These are phyloP conservation scores for Percina caprodes DNA, from an alignment of 2,113 vertebrate genomes.

Conservation along the genomic window DNA sequence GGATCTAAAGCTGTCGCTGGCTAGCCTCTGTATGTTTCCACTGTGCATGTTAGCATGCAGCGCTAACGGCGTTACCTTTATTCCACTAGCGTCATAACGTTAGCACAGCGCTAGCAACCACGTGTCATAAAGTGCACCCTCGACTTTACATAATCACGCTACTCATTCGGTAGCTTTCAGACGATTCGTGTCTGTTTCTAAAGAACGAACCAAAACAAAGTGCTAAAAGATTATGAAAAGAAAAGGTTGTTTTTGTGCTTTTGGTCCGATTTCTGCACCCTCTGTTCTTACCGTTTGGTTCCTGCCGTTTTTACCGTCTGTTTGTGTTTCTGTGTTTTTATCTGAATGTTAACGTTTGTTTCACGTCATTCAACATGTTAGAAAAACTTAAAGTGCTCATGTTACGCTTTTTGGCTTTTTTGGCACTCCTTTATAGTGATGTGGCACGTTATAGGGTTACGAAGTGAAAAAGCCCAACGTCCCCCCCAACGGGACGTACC, in stretches of 20 bases:
- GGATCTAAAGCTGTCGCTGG: background rate
- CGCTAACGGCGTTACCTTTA: conserved; percentile 7
- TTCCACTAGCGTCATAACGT: background rate
- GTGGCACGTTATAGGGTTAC: too few species aligned
- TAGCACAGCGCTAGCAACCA: background rate
- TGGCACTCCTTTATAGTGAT: too few species aligned
- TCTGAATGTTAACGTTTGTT: conserved; percentile 16
- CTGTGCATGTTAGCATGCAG: conserved; percentile 66
- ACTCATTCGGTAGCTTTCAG: conserved; percentile 43
- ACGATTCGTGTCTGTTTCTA: conserved; percentile 59
- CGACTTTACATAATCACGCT: background rate
- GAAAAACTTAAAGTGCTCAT: too few species aligned
- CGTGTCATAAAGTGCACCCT: background rate
- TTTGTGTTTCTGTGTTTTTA: background rate
- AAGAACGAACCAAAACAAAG: conserved; percentile 35
- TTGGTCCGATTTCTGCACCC: conserved; percentile 34
- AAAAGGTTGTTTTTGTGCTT: conserved; percentile 17
- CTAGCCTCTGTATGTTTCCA: conserved; percentile 61
- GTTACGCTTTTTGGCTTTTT: too few species aligned
- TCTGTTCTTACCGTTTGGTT: conserved; percentile 41
- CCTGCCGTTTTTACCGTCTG: conserved; percentile 57
- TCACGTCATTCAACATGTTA: background rate
- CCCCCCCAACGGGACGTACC: too few species aligned
- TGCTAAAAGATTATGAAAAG: background rate
- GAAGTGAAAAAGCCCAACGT: too few species aligned